Evolutionary conservation across 2,113 vertebrate genomes (phyloP), one percentile per base, ranked within the genome.

Genomic region (Coryphaenoides rupestris): DNA sequence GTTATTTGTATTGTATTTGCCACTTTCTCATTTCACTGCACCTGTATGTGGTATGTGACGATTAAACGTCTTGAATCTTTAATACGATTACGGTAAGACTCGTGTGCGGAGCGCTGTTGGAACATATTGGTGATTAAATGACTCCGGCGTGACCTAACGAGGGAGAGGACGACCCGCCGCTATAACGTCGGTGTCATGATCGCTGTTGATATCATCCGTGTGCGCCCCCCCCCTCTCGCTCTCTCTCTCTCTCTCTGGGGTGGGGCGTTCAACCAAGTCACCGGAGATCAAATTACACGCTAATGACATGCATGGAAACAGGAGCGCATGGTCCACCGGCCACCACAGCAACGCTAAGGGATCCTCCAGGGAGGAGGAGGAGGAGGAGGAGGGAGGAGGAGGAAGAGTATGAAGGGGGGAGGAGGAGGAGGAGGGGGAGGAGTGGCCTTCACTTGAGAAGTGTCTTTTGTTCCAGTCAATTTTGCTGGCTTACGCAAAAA

Each of bases 161-260:
- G 69, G 49, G 78, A 68, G 67, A 81, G 65, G 73, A 40, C n/a
- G n/a, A n/a, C n/a, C 63, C 69, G 67, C 69, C 49, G 77, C 82
- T 80, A 80, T 78, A 75, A 55, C 62, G 80, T 83, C 81, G 69
- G 58, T 59, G 63, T 70, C 74, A 66, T 73, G 81, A 86, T 84
- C 75, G 77, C 70, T 74, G 81, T 69, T 78, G 74, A 81, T 82
- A 82, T 71, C 62, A 80, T 83, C 70, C 53, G 33, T 61, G 69
- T 77, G 80, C 65, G n/a, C n/a, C n/a, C n/a, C n/a, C n/a, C n/a
- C n/a, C n/a, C n/a, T n/a, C n/a, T n/a, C n/a, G n/a, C n/a, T n/a
- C n/a, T n/a, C n/a, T n/a, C n/a, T n/a, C n/a, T n/a, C n/a, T 57
- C 76, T 77, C 79, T 2, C 58, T 40, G 66, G 79, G 69, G 55